Evolutionary conservation across 2,888 invertebrate genomes (phyloP), one percentile per base, ranked within the genome.

Genomic region (Leptothorax acervorum): DNA sequence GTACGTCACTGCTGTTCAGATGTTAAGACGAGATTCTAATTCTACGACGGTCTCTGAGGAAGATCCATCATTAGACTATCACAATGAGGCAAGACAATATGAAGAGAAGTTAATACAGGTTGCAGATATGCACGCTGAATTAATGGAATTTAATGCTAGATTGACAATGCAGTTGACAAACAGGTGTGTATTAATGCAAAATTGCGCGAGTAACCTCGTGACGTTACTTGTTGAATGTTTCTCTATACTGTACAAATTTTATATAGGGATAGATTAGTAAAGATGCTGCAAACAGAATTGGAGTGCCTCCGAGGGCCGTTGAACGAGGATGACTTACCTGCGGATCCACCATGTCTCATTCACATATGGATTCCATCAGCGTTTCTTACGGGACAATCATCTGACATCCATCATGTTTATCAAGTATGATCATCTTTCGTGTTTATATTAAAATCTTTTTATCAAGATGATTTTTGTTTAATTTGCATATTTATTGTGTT

Each of bases 111-210:
- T 98, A 68, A 97, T 98, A 81, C 98, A 98, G 96, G 98, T 98
- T 0, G 98, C 98, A 2, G 98, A 98, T 95, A 99, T 99, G 98
- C 98, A 98, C 93, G 98, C 98, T 0, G 98, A 99, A 94, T 95
- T 99, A 75, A 98, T 98, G 97, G 98, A 98, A 94, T 98, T 98
- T 92, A 98, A 98, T 95, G 97, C 98, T 81, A 96, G 97, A 93
- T 95, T 99, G 85, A 98, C 98, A 93, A 95, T 96, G 89, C 96
- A 97, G 65, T 95, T 98, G 74, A 96, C 96, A 86, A 93, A 92
- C 70, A 94, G 92, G 94, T 93, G 90, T 60, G 82, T 28, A 65
- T 39, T 28, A 12, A 12, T 55, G 15, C 18, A 28, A 62, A 39
- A 55, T 55, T 9, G 8, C 8, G 9, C 2, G 15, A 55, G 9